Evolutionary conservation across 2,888 invertebrate species (phyloP).

Genomic region (Heliconius aoede): DNA sequence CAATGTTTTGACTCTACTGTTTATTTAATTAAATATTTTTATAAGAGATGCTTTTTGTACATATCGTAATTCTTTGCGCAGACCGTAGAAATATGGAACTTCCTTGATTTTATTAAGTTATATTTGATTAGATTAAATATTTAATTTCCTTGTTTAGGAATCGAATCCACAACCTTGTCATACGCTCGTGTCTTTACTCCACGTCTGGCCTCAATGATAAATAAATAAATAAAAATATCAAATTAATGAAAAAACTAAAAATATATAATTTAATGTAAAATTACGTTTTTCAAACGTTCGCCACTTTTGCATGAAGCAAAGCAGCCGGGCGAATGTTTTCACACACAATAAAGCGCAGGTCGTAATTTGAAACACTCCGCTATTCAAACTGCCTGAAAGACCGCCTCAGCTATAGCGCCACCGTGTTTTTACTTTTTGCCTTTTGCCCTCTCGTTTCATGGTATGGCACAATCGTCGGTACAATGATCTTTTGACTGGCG

Average conservation of each 20-base stretch:
- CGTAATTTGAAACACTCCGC: slow-evolving; percentile 66
- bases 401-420: slow-evolving; percentile 55
- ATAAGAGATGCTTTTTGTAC: not conserved
- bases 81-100: too few species aligned
- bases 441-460: slow-evolving; percentile 58
- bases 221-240: not conserved
- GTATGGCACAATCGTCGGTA: slow-evolving; percentile 67
- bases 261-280: not conserved
- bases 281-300: not conserved
- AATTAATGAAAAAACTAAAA: not conserved
- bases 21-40: not conserved
- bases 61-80: too few species aligned
- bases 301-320: slow-evolving; percentile 24
- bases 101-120: too few species aligned
- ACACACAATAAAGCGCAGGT: slow-evolving; percentile 61
- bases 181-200: too few species aligned
- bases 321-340: slow-evolving; percentile 54
- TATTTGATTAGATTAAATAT: too few species aligned
- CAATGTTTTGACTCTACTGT: not conserved
- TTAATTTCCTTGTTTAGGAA: too few species aligned
- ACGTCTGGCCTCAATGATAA: too few species aligned
- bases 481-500: slow-evolving; percentile 76
- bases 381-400: slow-evolving; percentile 64
- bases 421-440: slow-evolving; percentile 57
- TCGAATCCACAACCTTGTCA: too few species aligned